Conservation (phyloP, 2,888 invertebrate species). For the Hypselothyrea guttata region DNA sequence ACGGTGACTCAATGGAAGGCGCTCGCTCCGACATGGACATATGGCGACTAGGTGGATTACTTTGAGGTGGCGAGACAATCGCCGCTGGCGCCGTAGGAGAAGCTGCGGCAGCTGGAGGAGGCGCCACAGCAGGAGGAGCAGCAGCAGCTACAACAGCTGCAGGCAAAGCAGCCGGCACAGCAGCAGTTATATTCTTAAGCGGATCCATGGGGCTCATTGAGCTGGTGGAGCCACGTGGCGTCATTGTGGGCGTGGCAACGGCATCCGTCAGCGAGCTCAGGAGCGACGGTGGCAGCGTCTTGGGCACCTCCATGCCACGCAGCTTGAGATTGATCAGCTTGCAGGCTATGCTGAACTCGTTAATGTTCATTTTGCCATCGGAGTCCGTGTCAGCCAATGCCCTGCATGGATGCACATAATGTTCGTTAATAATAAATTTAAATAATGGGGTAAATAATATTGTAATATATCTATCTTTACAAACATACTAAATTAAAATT, state of each 20-base stretch:
- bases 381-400: constrained; percentile 96
- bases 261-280: constrained; percentile 84
- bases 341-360: constrained; percentile 99
- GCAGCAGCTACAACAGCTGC: constrained; percentile 34
- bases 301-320: constrained; percentile 95
- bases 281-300: constrained; percentile 90
- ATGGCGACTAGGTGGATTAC: constrained; percentile 82
- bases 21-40: constrained; percentile 84
- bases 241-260: constrained; percentile 75
- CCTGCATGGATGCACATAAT: constrained; percentile 84
- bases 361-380: constrained; percentile 97
- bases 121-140: constrained; percentile 36
- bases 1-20: constrained; percentile 85
- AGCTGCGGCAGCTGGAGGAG: constrained; percentile 43
- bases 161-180: constrained; percentile 40
- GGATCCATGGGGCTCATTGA: constrained; percentile 80
- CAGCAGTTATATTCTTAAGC: constrained; percentile 64
- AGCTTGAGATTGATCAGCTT: constrained; percentile 96
- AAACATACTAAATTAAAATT: no score
- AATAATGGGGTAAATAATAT: constrained; percentile 1
- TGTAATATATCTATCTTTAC: no score
- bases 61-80: constrained; percentile 83
- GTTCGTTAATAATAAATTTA: constrained; percentile 16
- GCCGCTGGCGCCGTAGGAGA: constrained; percentile 52
- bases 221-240: constrained; percentile 78